Evolutionary conservation across 2,797 vertebrate species (phyloP).

Genomic region (Denticeps clupeoides): DNA sequence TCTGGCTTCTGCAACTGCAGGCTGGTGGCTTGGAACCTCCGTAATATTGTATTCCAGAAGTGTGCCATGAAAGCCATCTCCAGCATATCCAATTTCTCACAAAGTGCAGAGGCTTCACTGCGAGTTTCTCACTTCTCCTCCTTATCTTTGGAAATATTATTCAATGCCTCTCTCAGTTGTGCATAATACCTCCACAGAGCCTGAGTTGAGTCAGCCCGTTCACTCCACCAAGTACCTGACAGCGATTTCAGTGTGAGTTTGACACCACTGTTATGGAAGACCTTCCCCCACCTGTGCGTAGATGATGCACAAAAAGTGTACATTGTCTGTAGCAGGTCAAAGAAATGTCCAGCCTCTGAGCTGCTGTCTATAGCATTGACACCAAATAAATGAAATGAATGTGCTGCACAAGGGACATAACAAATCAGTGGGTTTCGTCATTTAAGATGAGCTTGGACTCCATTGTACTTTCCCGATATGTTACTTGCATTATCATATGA

Average conservation of each 20-base stretch:
- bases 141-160: not conserved
- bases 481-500: conserved; percentile 8
- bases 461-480: conserved; percentile 6
- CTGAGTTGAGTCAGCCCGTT: not conserved
- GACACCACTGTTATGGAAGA: too few species aligned
- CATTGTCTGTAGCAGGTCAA: conserved; percentile 4
- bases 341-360: conserved; percentile 1
- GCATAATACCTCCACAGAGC: not conserved
- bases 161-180: not conserved
- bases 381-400: conserved; percentile 8
- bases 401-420: conserved; percentile 1
- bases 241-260: too few species aligned
- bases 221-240: not conserved
- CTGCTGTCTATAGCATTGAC: conserved; percentile 3
- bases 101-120: not conserved
- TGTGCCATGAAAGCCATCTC: conserved; percentile 5
- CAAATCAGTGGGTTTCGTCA: not conserved
- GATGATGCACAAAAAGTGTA: conserved; percentile 5
- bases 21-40: conserved; percentile 17
- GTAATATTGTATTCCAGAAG: not conserved
- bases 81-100: not conserved
- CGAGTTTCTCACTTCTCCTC: not conserved
- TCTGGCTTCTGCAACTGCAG: conserved; percentile 8
- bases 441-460: conserved; percentile 12
- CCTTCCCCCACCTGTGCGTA: too few species aligned